Conservation (phyloP, 1,140 invertebrate genomes). For the Drosophila jambulina region DNA sequence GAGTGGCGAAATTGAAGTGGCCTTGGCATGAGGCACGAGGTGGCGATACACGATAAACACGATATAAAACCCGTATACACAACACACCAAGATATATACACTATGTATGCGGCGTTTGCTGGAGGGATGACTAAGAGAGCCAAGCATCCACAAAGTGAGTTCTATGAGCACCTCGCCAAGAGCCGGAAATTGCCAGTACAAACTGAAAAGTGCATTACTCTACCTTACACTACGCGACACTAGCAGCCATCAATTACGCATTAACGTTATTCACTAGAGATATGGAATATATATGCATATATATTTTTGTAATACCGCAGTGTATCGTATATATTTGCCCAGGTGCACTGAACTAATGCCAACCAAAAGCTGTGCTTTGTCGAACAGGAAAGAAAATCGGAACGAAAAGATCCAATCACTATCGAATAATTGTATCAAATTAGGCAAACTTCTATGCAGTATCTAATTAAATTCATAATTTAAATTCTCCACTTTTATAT, state of each 20-base stretch:
- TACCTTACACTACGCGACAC: constrained; percentile 20
- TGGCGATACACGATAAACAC: constrained; percentile 40
- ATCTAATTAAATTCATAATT: background rate
- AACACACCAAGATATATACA: constrained; percentile 22
- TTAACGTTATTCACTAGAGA: constrained; percentile 9
- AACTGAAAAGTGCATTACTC: constrained; percentile 60
- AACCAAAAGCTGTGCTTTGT: constrained; percentile 6
- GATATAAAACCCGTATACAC: constrained; percentile 31
- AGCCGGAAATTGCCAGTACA: constrained; percentile 65
- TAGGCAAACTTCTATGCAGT: background rate
- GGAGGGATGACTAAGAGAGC: constrained; percentile 65
- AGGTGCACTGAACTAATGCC: constrained; percentile 43
- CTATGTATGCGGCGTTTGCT: constrained; percentile 21
- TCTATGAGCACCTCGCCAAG: constrained; percentile 40
- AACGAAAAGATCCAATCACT: constrained; percentile 16
- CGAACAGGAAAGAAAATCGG: constrained; percentile 7
- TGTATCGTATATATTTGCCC: constrained; percentile 30
- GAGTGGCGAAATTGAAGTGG: constrained; percentile 59
- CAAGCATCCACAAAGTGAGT: constrained; percentile 20
- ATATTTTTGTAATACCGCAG: constrained; percentile 27
- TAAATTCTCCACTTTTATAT: background rate
- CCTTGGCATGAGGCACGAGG: constrained; percentile 53
- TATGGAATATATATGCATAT: constrained; percentile 18
- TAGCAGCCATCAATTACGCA: constrained; percentile 36
- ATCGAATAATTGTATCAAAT: constrained; percentile 25